A percentile compares a stretch with the other conserved stretches of the same genome.
Evolutionary conservation across 2,113 vertebrate genomes (phyloP).

Genomic region (Eclectus roratus): DNA sequence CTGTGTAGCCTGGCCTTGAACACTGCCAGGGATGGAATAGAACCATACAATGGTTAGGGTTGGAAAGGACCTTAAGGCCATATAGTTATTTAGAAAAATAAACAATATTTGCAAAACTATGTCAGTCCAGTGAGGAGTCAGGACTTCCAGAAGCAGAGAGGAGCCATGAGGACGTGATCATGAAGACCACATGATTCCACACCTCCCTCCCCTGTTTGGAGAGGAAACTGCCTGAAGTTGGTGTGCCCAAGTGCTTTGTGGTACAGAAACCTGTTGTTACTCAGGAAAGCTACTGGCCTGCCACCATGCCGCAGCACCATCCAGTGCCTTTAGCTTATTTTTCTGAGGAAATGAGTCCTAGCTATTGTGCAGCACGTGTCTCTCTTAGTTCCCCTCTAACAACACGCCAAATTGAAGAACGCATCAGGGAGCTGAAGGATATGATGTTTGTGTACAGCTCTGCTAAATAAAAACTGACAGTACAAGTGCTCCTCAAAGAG

Average conservation of each 20-base stretch:
- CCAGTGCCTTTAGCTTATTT: background rate
- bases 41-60: background rate
- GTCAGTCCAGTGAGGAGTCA: background rate
- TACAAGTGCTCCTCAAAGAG: background rate
- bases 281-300: background rate
- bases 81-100: background rate
- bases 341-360: background rate
- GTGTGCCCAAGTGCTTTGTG: background rate
- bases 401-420: background rate
- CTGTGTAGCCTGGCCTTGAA: background rate
- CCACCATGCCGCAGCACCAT: background rate
- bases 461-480: background rate
- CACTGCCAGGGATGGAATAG: background rate
- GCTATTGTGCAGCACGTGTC: fast-evolving
- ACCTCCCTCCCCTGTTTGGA: background rate
- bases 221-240: background rate
- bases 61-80: background rate
- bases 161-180: fast-evolving
- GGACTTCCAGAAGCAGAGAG: background rate
- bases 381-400: background rate
- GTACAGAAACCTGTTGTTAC: background rate
- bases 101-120: background rate
- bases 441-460: background rate
- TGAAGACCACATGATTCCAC: background rate
- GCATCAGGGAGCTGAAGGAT: background rate